Base-by-base conservation (phyloP, 2,888 invertebrate genomes). In the Sylvicola fuscatus region DNA sequence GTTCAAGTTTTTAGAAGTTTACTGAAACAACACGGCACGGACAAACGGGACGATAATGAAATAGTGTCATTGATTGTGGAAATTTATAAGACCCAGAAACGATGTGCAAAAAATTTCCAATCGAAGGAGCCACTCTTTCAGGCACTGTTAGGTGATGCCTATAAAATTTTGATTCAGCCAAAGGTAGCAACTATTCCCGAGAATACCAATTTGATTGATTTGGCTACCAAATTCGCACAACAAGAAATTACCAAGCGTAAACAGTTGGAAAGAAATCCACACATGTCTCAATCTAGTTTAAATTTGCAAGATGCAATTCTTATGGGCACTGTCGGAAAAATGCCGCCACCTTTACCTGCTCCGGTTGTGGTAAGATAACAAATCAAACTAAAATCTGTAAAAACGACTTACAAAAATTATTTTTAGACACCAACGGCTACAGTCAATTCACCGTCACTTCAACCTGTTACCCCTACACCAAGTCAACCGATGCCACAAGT, bases 141-240 rank as follows among this genome's bases (percentile, higher is more conserved):
- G 2, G 64, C 68, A 34, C 59, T 82, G 39, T 53, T 83, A 1
- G 60, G 69, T 3, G 82, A 83, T 32, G 70, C 72, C 3, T 83
- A 78, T 46, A 76, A 72, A 49, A 60, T 70, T 29, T 68, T 71
- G 21, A 65, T 62, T 28, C 61, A 66, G 15, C 66, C 68, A 34
- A 69, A 70, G 43, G 44, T 52, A 45, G 66, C 70, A 31, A 45
- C 46, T 41, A 53, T 67, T 35, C 60, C 68, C 8, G 76, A 75
- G 43, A 72, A 65, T 44, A 56, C 59, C 38, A 75, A 73, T 47
- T 54, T 70, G 8, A 57, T 74, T 4, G 80, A 80, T 44, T 54
- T 72, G 27, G 78, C 76, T 33, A 62, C 73, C 43, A 79, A 75
- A 50, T 72, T 72, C 46, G 78, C 80, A 46, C 68, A 73, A 42